Percentiles rank a stretch among this genome's conserved stretches.
Evolutionary conservation across 2,797 vertebrate genomes (phyloP).

Genomic region (Acanthiza pusilla): DNA sequence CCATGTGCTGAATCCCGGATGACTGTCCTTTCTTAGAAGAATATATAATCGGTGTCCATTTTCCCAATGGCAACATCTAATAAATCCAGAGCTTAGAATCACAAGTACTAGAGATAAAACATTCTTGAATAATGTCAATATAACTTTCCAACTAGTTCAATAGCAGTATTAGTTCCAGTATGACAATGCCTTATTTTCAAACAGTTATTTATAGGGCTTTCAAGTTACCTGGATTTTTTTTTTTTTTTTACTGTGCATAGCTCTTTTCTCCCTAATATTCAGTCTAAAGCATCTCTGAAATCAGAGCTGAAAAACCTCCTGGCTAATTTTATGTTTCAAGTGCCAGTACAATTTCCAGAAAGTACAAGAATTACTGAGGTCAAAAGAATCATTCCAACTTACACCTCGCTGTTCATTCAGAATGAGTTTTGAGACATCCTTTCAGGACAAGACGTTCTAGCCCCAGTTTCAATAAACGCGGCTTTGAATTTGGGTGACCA

Average conservation of each 20-base stretch:
- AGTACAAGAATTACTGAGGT: background rate
- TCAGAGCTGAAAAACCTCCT: background rate
- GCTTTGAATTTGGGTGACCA: background rate
- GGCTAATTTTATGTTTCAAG: background rate
- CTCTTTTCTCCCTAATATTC: background rate
- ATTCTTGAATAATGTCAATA: background rate
- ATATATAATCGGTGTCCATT: background rate
- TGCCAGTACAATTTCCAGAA: background rate
- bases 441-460: background rate
- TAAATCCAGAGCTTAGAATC: conserved; percentile 16
- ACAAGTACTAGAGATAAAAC: conserved; percentile 34
- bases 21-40: background rate
- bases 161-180: background rate
- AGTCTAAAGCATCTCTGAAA: background rate
- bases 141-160: background rate
- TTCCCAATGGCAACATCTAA: background rate
- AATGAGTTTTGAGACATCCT: background rate
- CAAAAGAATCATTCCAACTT: background rate
- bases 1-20: background rate
- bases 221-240: background rate
- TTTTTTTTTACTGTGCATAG: background rate
- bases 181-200: background rate
- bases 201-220: conserved; percentile 17
- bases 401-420: background rate
- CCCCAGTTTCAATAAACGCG: background rate